phyloP scores from a whole-genome alignment of 2,797 vertebrate genomes.

The Danio choprae region DNA sequence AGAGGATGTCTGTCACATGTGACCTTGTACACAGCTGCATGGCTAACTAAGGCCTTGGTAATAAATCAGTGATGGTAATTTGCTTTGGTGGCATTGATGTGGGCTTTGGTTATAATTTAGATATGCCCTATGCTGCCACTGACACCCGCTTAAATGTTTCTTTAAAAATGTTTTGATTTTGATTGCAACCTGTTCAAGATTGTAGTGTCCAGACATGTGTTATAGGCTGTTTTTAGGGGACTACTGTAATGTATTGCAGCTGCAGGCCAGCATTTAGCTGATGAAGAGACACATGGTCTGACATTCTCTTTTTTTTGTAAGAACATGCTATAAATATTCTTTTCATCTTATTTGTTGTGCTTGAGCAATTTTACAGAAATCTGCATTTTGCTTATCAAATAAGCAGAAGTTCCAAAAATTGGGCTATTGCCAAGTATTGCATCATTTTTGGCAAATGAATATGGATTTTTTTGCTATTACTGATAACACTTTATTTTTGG shows the following conservation, averaged over 20 bases:
- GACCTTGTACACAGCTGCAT: slow-evolving; percentile 34
- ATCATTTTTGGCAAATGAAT: not conserved
- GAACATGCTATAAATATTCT: no score
- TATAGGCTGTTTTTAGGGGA: not conserved
- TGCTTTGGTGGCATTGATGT: slow-evolving; percentile 9
- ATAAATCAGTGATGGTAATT: not conserved
- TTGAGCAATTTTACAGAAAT: no score
- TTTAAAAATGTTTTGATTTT: slow-evolving; percentile 1
- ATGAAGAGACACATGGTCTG: no score
- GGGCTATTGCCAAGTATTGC: not conserved
- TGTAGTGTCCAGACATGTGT: not conserved
- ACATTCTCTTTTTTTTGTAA: no score
- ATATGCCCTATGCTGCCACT: not conserved
- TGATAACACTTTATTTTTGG: no score
- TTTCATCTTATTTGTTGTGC: no score
- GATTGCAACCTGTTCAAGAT: not conserved
- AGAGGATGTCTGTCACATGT: slow-evolving; percentile 50
- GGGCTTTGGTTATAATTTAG: slow-evolving; percentile 5
- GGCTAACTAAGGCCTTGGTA: slow-evolving; percentile 15
- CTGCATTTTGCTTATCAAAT: no score
- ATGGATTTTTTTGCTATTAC: no score
- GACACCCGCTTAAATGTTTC: not conserved
- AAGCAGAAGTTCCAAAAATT: not conserved
- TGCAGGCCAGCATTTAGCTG: not conserved
- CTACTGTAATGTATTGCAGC: not conserved